Conservation (phyloP, 2,113 vertebrate species). For the Candoia aspera region DNA sequence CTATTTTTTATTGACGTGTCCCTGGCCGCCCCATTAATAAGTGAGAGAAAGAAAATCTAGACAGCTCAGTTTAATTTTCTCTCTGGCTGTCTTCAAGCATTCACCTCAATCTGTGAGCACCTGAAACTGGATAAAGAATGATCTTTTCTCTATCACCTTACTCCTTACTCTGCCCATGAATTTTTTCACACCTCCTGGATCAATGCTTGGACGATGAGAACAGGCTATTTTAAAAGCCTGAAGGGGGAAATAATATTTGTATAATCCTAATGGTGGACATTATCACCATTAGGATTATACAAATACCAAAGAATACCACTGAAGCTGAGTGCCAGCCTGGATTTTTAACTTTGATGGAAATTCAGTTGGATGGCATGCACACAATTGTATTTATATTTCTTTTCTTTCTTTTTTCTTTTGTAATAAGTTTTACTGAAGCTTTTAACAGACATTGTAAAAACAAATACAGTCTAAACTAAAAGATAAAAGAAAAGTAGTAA, state of each 20-base stretch:
- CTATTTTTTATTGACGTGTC: not conserved
- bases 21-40: not conserved
- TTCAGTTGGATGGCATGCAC: not conserved
- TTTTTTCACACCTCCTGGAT: not conserved
- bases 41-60: not conserved
- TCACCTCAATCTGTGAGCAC: not conserved
- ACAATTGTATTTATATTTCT: not conserved
- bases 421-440: not conserved
- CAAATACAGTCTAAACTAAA: not conserved
- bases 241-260: not conserved
- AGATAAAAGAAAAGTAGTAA: not conserved
- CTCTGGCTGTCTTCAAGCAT: not conserved
- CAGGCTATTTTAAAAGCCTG: not conserved
- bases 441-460: not conserved
- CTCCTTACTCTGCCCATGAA: not conserved
- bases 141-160: not conserved
- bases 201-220: not conserved
- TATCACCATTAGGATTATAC: not conserved
- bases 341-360: not conserved
- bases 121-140: not conserved
- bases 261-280: not conserved
- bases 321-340: not conserved
- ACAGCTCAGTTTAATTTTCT: not conserved
- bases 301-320: not conserved
- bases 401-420: not conserved